Evolutionary conservation across 2,888 invertebrate species (phyloP).

Genomic region (Glaucopsyche alexis): DNA sequence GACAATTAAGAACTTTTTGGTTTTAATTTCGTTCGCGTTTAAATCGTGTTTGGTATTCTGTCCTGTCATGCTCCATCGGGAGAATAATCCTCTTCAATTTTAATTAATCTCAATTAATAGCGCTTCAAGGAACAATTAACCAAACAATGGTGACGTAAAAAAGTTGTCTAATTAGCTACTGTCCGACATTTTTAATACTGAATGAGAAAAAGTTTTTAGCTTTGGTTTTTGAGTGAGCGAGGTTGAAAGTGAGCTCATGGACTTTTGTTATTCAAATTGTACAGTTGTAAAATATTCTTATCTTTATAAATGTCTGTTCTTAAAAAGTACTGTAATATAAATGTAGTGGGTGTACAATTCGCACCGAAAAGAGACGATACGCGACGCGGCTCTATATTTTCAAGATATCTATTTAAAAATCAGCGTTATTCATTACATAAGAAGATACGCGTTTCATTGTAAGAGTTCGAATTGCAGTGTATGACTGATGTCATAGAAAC

Average conservation of each 20-base stretch:
- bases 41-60: conserved; percentile 57
- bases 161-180: conserved; percentile 46
- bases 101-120: conserved; percentile 71
- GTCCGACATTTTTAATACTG: conserved; percentile 29
- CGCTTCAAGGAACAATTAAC: conserved; percentile 57
- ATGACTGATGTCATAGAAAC: too few relatives aligned
- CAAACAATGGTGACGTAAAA: conserved; percentile 51
- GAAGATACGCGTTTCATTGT: too few relatives aligned
- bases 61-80: conserved; percentile 57
- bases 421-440: too few relatives aligned
- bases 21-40: conserved; percentile 44
- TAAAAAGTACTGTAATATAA: neutral
- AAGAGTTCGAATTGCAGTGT: too few relatives aligned
- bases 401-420: too few relatives aligned
- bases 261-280: conserved; percentile 23
- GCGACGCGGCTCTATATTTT: too few relatives aligned
- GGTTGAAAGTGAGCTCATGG: conserved; percentile 5
- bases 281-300: conserved; percentile 14
- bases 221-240: conserved; percentile 7
- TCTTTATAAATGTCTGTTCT: neutral
- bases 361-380: too few relatives aligned
- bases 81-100: conserved; percentile 72
- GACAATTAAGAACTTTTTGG: conserved; percentile 50
- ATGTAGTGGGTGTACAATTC: too few relatives aligned
- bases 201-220: conserved; percentile 16